Conservation (phyloP, 2,888 invertebrate species). For the Acheta domesticus region DNA sequence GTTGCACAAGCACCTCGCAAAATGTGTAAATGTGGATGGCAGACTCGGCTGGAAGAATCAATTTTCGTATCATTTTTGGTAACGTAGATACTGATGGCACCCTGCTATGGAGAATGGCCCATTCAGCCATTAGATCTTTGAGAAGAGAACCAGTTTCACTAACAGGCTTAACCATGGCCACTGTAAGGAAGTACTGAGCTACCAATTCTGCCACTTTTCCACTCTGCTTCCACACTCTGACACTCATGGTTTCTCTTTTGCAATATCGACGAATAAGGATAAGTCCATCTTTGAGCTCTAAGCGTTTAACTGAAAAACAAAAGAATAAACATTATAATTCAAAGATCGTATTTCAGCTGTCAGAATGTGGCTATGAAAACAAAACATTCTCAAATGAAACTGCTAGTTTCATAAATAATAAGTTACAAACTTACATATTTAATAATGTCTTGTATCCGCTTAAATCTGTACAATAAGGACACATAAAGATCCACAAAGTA, state of each 20-base stretch:
- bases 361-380: neutral
- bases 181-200: slow-evolving; percentile 55
- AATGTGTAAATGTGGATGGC: slow-evolving; percentile 66
- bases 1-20: slow-evolving; percentile 51
- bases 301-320: slow-evolving; percentile 51
- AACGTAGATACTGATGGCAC: slow-evolving; percentile 40
- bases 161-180: slow-evolving; percentile 54
- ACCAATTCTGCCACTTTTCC: slow-evolving; percentile 55
- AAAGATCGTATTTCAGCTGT: too few relatives aligned
- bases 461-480: slow-evolving; percentile 56
- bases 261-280: slow-evolving; percentile 54
- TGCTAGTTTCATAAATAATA: slow-evolving; percentile 12
- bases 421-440: slow-evolving; percentile 47
- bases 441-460: slow-evolving; percentile 54
- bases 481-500: slow-evolving; percentile 60
- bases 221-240: slow-evolving; percentile 53
- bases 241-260: slow-evolving; percentile 40
- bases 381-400: neutral
- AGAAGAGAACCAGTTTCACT: slow-evolving; percentile 45
- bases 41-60: slow-evolving; percentile 56
- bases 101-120: slow-evolving; percentile 44
- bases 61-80: slow-evolving; percentile 48
- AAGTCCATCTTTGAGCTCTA: slow-evolving; percentile 54
- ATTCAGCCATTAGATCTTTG: slow-evolving; percentile 46
- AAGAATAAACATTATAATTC: neutral